Percentiles rank a stretch among this genome's conserved stretches.
Conservation (phyloP, 2,797 vertebrate species). For the Premnoplex brunnescens region DNA sequence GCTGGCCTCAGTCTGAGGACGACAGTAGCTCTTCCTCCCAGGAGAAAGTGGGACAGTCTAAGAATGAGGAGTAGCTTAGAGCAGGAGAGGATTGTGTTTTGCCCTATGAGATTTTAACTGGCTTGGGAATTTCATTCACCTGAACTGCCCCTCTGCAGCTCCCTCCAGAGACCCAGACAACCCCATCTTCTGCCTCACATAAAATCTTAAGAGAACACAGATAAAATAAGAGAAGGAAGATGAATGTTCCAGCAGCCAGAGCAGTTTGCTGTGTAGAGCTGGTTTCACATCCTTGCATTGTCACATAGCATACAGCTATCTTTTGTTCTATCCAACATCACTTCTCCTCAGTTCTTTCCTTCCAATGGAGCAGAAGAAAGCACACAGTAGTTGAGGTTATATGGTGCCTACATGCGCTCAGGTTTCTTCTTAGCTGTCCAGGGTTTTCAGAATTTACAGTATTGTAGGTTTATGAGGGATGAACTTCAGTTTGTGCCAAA, state of each 20-base stretch:
- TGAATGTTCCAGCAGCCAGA: not conserved
- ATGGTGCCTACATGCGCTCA: not conserved
- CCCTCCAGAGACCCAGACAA: accelerated
- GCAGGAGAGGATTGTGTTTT: not conserved
- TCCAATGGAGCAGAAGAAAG: accelerated
- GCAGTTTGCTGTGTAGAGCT: not conserved
- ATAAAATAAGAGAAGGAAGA: not conserved
- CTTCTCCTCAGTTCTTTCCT: not conserved
- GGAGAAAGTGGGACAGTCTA: not conserved
- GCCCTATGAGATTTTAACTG: not conserved
- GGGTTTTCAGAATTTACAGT: not conserved
- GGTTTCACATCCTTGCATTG: not conserved
- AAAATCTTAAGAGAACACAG: not conserved
- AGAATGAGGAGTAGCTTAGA: not conserved
- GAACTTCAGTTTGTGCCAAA: not conserved
- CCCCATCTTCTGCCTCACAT: not conserved
- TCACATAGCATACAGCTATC: not conserved
- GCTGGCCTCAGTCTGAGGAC: not conserved
- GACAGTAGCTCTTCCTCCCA: not conserved
- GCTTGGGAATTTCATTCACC: not conserved
- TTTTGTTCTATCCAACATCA: not conserved
- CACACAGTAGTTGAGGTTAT: not conserved
- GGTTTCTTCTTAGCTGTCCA: not conserved
- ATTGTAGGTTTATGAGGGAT: not conserved
- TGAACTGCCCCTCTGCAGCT: not conserved